These are phyloP conservation scores for Tetramorium simillimum DNA, from an alignment of 1,140 invertebrate species.

Conservation along the genomic window DNA sequence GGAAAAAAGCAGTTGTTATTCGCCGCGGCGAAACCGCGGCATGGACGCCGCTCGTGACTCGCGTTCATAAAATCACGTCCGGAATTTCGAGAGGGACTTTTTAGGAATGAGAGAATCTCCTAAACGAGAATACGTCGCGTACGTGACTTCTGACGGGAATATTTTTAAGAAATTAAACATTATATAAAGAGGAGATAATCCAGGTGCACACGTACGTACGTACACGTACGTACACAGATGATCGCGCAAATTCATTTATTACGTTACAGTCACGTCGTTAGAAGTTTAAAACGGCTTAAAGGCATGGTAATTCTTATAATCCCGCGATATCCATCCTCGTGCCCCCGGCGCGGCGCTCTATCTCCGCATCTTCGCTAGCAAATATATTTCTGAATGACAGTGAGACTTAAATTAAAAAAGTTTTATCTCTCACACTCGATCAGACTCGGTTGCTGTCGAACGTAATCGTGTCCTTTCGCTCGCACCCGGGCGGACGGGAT, in stretches of 20 bases:
- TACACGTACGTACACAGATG: background rate
- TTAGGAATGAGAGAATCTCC: background rate
- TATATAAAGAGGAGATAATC: background rate
- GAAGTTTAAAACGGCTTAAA: background rate
- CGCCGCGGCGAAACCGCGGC: background rate
- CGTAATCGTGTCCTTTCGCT: constrained; percentile 22
- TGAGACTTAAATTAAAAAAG: constrained; percentile 56
- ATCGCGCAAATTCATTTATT: background rate
- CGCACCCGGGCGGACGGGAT: background rate
- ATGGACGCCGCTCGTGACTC: constrained; percentile 20
- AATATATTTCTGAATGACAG: constrained; percentile 48
- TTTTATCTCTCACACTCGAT: constrained; percentile 44
- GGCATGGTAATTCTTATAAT: background rate
- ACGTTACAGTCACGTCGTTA: background rate
- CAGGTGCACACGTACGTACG: background rate
- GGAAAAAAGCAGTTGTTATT: constrained; percentile 47
- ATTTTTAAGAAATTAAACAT: background rate
- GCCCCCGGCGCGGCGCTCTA: background rate
- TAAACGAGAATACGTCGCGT: background rate
- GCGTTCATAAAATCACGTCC: constrained; percentile 43
- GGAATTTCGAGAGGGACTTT: constrained; percentile 8
- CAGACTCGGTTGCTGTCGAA: constrained; percentile 20
- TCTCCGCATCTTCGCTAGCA: background rate
- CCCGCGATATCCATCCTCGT: background rate
- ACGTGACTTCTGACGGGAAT: background rate